Conservation (phyloP, 1,140 invertebrate species). For the Drosophila punjabiensis region DNA sequence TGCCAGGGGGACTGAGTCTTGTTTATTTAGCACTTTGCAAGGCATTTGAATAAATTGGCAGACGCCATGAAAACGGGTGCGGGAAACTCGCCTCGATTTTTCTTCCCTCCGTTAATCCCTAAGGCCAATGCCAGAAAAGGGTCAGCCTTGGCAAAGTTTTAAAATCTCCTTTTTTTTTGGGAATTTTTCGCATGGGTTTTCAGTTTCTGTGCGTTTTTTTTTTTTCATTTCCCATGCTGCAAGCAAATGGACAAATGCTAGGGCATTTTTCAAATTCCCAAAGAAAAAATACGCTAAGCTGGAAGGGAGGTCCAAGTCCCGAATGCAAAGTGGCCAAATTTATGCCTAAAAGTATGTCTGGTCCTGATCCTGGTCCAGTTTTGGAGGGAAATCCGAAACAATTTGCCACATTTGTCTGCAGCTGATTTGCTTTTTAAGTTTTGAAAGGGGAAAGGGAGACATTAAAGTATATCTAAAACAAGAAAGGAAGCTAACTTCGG, state of each 20-base stretch:
- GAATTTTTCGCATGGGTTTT: slow-evolving; percentile 38
- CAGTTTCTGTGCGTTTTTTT: slow-evolving; percentile 20
- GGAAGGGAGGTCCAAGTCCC: slow-evolving; percentile 27
- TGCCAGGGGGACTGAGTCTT: slow-evolving; percentile 70
- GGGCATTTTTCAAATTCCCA: slow-evolving; percentile 69
- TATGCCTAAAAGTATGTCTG: slow-evolving; percentile 69
- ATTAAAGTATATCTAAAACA: not conserved
- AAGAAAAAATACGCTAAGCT: slow-evolving; percentile 59
- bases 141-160: slow-evolving; percentile 65
- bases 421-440: slow-evolving; percentile 45
- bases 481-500: no score
- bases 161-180: slow-evolving; percentile 39
- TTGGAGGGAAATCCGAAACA: slow-evolving; percentile 19
- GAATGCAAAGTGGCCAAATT: slow-evolving; percentile 76
- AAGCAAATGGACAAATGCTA: slow-evolving; percentile 74
- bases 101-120: slow-evolving; percentile 70
- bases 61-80: slow-evolving; percentile 56
- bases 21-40: slow-evolving; percentile 83
- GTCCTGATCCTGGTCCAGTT: slow-evolving; percentile 21
- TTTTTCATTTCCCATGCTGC: slow-evolving; percentile 5
- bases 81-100: slow-evolving; percentile 74
- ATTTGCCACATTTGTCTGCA: slow-evolving; percentile 47
- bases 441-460: not conserved
- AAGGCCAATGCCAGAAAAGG: slow-evolving; percentile 73
- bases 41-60: slow-evolving; percentile 84